phyloP scores from a whole-genome alignment of 2,797 vertebrate species.

The Propithecus perrieri region DNA sequence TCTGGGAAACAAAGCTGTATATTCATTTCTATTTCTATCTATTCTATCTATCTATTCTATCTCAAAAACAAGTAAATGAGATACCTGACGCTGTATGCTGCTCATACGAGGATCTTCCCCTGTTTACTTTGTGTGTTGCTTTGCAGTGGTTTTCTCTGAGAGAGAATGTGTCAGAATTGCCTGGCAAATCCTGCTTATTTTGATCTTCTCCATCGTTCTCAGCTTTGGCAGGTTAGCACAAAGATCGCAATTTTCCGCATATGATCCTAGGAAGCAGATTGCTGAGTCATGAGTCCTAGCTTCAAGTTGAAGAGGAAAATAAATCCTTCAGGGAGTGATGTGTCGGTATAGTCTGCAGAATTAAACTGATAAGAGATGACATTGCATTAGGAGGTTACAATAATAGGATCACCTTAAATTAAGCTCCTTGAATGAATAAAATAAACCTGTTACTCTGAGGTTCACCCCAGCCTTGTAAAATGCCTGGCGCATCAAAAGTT shows the following conservation, averaged over 20 bases:
- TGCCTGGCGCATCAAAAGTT: constrained; percentile 41
- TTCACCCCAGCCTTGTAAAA: constrained; percentile 58
- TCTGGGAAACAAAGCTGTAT: neutral
- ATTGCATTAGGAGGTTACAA: constrained; percentile 55
- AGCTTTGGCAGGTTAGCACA: neutral
- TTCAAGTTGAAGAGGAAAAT: constrained; percentile 63
- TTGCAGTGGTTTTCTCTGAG: neutral
- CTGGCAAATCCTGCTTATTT: neutral
- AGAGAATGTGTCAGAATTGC: neutral
- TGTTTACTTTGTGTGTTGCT: neutral
- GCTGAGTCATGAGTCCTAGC: constrained; percentile 58
- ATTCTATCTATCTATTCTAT: neutral
- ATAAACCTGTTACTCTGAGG: constrained; percentile 62
- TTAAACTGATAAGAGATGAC: constrained; percentile 65
- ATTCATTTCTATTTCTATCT: neutral
- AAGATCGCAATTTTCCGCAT: neutral
- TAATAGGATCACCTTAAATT: constrained; percentile 71
- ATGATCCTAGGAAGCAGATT: constrained; percentile 8
- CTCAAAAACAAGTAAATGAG: neutral
- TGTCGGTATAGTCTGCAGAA: neutral
- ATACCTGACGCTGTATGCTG: neutral
- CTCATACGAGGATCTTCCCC: neutral
- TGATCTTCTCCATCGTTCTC: neutral
- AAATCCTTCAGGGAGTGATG: constrained; percentile 31
- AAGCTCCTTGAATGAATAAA: constrained; percentile 66